Evolutionary conservation across 2,888 invertebrate species (phyloP).

Genomic region (Chalcosyrphus nemorum): DNA sequence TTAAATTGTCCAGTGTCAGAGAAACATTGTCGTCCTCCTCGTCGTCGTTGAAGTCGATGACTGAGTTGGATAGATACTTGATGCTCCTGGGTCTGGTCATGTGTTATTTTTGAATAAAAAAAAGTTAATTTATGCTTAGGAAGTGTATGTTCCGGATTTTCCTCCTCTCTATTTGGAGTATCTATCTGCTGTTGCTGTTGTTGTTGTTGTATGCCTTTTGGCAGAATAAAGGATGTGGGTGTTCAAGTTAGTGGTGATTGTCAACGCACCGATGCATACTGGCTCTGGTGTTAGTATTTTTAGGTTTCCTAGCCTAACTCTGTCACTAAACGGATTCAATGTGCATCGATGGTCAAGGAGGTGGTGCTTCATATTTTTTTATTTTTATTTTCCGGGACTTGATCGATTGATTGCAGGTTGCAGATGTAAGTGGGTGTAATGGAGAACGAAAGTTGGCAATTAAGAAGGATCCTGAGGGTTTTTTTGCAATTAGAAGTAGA

Average conservation of each 20-base stretch:
- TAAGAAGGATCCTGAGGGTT: conserved; percentile 44
- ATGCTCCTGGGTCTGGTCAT: conserved; percentile 21
- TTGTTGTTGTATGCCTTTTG: conserved; percentile 19
- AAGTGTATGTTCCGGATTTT: conserved; percentile 54
- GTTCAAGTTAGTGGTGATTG: conserved; percentile 7
- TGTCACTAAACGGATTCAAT: conserved; percentile 65
- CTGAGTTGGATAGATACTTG: background rate
- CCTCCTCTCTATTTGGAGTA: conserved; percentile 36
- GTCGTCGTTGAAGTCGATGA: conserved; percentile 21
- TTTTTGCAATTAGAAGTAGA: conserved; percentile 30
- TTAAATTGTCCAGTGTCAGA: conserved; percentile 33
- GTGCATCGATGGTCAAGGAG: conserved; percentile 54
- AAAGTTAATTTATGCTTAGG: conserved; percentile 63
- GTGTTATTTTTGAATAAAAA: no score
- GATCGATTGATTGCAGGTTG: conserved; percentile 64
- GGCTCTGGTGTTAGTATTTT: background rate
- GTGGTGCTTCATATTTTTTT: background rate
- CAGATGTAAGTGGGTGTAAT: conserved; percentile 60
- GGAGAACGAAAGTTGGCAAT: conserved; percentile 66
- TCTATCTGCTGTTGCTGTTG: no score
- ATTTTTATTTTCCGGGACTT: background rate
- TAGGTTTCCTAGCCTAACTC: conserved; percentile 47
- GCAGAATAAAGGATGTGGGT: conserved; percentile 37
- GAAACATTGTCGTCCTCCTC: conserved; percentile 9
- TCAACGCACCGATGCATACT: conserved; percentile 28